Evolutionary conservation across 2,888 invertebrate genomes (phyloP).

Genomic region (Himalopsyche anomala): DNA sequence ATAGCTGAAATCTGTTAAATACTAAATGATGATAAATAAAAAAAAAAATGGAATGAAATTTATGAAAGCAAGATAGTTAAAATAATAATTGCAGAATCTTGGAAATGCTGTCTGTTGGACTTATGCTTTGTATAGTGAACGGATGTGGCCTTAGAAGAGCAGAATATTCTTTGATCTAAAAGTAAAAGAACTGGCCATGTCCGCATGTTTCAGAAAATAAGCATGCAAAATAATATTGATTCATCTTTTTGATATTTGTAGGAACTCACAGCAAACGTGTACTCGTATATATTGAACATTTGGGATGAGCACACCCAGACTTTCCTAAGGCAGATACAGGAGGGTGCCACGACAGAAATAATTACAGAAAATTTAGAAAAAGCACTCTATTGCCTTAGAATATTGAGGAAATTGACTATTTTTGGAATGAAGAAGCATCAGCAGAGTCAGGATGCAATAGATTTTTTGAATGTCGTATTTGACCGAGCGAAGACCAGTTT

Average conservation of each 20-base stretch:
- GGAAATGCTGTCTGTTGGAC: too few relatives aligned
- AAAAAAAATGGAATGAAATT: too few relatives aligned
- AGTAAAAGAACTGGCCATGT: too few relatives aligned
- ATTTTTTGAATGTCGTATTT: constrained; percentile 88
- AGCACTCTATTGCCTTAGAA: constrained; percentile 87
- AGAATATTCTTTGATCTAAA: too few relatives aligned
- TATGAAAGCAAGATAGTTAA: too few relatives aligned
- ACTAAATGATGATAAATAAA: too few relatives aligned
- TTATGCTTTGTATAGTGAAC: too few relatives aligned
- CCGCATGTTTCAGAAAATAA: not conserved
- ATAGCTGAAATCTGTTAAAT: too few relatives aligned
- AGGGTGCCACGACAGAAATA: constrained; percentile 77
- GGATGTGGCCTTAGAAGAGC: too few relatives aligned
- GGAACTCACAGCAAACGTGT: constrained; percentile 86
- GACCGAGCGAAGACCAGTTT: constrained; percentile 86
- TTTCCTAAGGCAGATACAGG: constrained; percentile 81
- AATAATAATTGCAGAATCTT: too few relatives aligned
- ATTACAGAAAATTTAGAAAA: constrained; percentile 86
- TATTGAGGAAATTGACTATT: constrained; percentile 88
- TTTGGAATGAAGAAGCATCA: constrained; percentile 89
- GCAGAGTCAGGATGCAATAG: constrained; percentile 84
- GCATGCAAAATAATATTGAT: constrained; percentile 24
- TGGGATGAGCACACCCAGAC: constrained; percentile 87
- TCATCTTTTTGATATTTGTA: constrained; percentile 69
- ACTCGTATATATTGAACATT: constrained; percentile 84